Conservation (phyloP, 2,888 invertebrate species). For the Agrotis clavis region DNA sequence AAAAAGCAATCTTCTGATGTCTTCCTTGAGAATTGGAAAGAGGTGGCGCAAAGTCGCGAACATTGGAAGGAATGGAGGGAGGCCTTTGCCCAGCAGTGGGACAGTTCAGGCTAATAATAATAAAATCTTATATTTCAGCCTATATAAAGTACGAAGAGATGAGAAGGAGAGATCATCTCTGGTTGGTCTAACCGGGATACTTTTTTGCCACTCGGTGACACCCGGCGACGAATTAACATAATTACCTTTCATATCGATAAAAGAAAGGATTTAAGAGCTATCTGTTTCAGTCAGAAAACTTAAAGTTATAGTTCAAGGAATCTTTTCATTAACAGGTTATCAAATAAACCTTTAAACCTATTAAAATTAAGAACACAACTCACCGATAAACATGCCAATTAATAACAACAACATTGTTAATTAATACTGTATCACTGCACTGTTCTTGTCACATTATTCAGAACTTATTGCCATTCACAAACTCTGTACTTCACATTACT, state of each 20-base stretch:
- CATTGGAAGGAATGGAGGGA: too few species aligned
- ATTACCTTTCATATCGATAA: not conserved
- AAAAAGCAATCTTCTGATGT: too few species aligned
- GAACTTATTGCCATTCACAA: constrained; percentile 50
- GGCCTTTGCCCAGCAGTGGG: too few species aligned
- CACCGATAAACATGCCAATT: constrained; percentile 77
- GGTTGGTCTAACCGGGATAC: not conserved
- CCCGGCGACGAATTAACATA: too few species aligned
- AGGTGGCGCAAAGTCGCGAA: too few species aligned
- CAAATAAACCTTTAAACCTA: constrained; percentile 2
- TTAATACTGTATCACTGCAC: constrained; percentile 57
- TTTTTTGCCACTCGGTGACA: too few species aligned
- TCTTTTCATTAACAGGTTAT: not conserved
- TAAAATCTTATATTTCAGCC: too few species aligned
- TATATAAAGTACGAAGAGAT: too few species aligned
- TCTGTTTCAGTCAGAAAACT: not conserved
- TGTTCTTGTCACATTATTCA: constrained; percentile 63
- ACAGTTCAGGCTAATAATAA: too few species aligned
- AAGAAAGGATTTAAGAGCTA: not conserved
- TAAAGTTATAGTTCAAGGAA: not conserved
- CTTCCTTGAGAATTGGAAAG: too few species aligned
- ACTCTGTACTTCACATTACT: constrained; percentile 52
- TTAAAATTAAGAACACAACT: constrained; percentile 62
- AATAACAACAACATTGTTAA: constrained; percentile 77
- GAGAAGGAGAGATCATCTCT: not conserved